A percentile compares a stretch with the other conserved stretches of the same genome.
phyloP scores from a whole-genome alignment of 2,113 vertebrate species.

The Danionella cerebrum region DNA sequence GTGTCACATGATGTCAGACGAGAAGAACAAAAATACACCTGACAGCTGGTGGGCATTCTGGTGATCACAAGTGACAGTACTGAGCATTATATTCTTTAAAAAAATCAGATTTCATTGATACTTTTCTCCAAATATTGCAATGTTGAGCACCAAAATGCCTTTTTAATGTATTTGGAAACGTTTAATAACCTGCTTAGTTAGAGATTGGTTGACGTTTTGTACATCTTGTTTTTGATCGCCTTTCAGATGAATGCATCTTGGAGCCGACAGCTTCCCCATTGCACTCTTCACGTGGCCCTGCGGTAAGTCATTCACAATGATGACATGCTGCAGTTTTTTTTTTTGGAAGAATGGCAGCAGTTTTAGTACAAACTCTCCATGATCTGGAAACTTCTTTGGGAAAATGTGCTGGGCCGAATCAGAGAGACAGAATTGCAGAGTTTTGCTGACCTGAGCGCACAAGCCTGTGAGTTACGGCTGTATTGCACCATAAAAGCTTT shows the following conservation, averaged over 20 bases:
- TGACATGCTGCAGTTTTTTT: neutral
- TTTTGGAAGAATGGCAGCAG: neutral
- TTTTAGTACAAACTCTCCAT: neutral
- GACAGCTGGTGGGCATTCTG: no score
- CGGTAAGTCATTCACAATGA: conserved; percentile 65
- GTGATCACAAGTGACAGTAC: no score
- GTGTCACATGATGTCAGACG: neutral
- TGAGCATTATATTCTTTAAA: neutral
- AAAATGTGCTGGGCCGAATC: neutral
- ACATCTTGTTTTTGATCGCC: conserved; percentile 23
- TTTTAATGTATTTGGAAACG: no score
- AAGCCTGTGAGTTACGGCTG: neutral
- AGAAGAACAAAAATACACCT: neutral
- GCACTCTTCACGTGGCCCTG: conserved; percentile 66
- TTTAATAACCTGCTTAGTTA: neutral
- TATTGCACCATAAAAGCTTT: conserved; percentile 26
- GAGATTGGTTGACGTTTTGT: no score
- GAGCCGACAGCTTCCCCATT: conserved; percentile 40
- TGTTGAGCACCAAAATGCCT: no score
- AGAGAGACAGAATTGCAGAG: neutral
- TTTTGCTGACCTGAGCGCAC: neutral
- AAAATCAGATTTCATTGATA: no score
- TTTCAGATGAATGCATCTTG: conserved; percentile 38
- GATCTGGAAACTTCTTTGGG: neutral
- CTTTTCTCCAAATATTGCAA: no score